Base-by-base conservation (phyloP, 2,888 invertebrate genomes). In the Drosophila multiciliata region DNA sequence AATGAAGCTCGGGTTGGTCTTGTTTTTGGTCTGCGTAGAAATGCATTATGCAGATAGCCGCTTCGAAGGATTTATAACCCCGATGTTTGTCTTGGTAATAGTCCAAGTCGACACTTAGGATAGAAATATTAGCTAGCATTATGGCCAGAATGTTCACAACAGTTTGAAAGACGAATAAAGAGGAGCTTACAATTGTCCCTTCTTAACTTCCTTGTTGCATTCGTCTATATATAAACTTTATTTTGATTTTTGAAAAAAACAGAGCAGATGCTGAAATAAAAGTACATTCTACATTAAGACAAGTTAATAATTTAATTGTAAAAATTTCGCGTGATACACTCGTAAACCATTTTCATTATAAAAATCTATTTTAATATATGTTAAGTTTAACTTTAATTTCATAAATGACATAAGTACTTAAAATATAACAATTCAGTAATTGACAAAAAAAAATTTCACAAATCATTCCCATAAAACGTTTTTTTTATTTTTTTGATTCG, bases 31-130 rank as follows among this genome's bases (percentile, higher is more conserved):
- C 75, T 81, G 73, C 68, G 53, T 76, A 68, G 65, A 87, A 85
- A 86, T 85, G 85, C 87, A 85, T 85, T 85, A 85, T 85, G 85
- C 85, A 85, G 89, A 89, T 85, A 84, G 72, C 66, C 65, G 73
- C 65, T 66, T 53, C 66, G 60, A 80, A 75, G 86, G 84, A 84
- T 88, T 88, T 84, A 84, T 83, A 72, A 66, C 66, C 50, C 59
- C 42, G 74, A 73, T 85, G 81, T 83, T 85, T 88, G 87, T 87
- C 84, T 75, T 73, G 61, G 82, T 87, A 85, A 85, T 85, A 79
- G 89, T 75, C 69, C 75, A 77, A 85, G 89, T 81, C 85, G 71
- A 75, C 80, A 77, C 63, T 63, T 74, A 45, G 78, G 65, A 78
- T 86, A 80, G 61, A 77, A 75, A 68, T 82, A 85, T 85, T 82